Evolutionary conservation across 2,113 vertebrate genomes (phyloP), one percentile per base, ranked within the genome.

Genomic region (Nestor notabilis): DNA sequence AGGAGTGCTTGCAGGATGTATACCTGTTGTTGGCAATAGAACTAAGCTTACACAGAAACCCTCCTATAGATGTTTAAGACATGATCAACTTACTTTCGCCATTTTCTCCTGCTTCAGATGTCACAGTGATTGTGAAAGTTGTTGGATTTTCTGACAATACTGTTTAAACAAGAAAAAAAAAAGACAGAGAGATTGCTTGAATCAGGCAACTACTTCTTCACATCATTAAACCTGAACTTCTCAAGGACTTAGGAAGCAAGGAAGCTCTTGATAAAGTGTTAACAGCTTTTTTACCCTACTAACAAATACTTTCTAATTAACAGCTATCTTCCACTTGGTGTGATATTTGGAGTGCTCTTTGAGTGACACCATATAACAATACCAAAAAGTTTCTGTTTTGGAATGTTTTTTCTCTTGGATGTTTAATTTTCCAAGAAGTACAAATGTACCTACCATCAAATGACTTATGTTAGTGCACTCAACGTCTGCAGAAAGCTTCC

Each of bases 41-140:
- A 56, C 39, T 47, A 53, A 18, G 35, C 69, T 79, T 83, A 84
- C 37, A 66, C 3, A 64, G 37, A 87, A 95, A 75, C 14, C 35
- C 24, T 31, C 31, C 41, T 43, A 25, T 3, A 29, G 2, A 56
- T 7, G 4, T n/a, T 28, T 74, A 89, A 85, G 46, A n/a, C 8
- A 17, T 0, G 7, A 81, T n/a, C 17, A 93, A 98, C 99, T 99
- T 98, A 99, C 99, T 99, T 98, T 99, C 99, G 39, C 99, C 99
- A 76, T 99, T 97, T 97, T 99, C 98, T 91, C 98, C 99, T 21
- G 99, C 98, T 87, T 99, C 99, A 75, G 99, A 99, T 8, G 99
- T 99, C 56, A 99, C 99, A 50, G 99, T 99, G 97, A 99, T 99
- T 20, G 99, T 99, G 95, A 99, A 99, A 97, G 99, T 99, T 41